Base-by-base conservation (phyloP, 2,113 vertebrate genomes). In the Vidua chalybeata region DNA sequence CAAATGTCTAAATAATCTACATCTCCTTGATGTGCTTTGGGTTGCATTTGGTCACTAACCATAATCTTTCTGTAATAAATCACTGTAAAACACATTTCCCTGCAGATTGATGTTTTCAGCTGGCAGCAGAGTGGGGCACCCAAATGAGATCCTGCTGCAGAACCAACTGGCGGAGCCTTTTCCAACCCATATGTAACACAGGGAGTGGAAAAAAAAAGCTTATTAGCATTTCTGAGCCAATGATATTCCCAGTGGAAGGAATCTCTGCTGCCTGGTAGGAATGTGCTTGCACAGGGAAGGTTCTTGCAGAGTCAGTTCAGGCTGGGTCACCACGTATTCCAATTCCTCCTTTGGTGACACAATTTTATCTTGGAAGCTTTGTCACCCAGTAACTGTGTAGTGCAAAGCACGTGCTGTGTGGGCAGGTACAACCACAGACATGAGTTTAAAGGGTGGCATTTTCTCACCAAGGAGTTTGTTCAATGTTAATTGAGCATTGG, bases 71-170 rank as follows among this genome's bases (percentile, higher is more conserved):
- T 61, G 35, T 52, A 21, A 52, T 33, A 73, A 74, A 82, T 11
- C 1, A 2, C 23, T 16, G 6, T 27, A 28, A 88, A 79, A 2
- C 23, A n/a, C 18, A 0, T 81, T 95, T 92, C 61, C 35, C 76
- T 90, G 39, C 49, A 22, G 79, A 26, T 39, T 43, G 15, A 2
- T 66, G 7, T 62, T 90, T 85, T 41, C 75, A n/a, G 82, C 66
- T 62, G 61, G 66, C 49, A 84, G 87, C 52, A 43, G 61, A 22
- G 30, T 13, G 27, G 55, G 68, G 41, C 51, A 73, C 62, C 71
- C 78, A 66, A n/a, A 46, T 0, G 3, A 74, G 43, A 66, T 8
- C 2, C 1, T 0, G 0, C 43, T 58, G 82, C 84, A 67, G 78
- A 54, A 46, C n/a, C 43, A 39, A 33, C 58, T 41, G 73, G 45